Evolutionary conservation across 1,140 invertebrate genomes (phyloP).

Genomic region (Propsilocerus akamusi): DNA sequence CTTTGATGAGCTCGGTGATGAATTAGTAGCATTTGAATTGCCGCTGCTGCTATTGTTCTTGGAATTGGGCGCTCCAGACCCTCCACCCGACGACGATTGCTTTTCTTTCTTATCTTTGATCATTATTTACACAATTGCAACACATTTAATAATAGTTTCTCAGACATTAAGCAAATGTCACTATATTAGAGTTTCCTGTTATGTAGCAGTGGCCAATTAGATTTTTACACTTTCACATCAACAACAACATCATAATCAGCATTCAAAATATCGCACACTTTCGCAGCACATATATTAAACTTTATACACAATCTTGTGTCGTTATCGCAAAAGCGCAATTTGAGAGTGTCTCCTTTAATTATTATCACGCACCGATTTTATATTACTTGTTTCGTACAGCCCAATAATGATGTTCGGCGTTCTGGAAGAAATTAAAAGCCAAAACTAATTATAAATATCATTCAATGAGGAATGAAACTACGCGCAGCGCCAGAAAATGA

Average conservation of each 20-base stretch:
- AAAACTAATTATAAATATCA: slow-evolving; percentile 3
- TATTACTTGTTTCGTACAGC: too few species aligned
- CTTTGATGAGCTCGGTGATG: neutral
- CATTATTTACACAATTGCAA: slow-evolving; percentile 3
- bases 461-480: neutral
- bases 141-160: neutral
- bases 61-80: neutral
- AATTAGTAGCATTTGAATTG: neutral
- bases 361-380: too few species aligned
- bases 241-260: neutral
- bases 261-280: too few species aligned
- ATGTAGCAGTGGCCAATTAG: neutral
- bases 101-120: slow-evolving; percentile 4
- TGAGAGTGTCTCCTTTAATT: too few species aligned
- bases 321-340: neutral
- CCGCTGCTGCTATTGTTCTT: neutral
- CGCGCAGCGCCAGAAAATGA: neutral
- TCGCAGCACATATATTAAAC: neutral
- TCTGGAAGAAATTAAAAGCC: slow-evolving; percentile 1
- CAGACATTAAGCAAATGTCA: neutral
- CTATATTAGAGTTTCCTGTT: neutral
- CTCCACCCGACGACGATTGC: neutral
- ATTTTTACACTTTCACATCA: neutral
- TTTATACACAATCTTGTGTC: neutral
- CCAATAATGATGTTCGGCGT: too few species aligned